These are phyloP conservation scores for Clitarchus hookeri DNA, from an alignment of 2,888 invertebrate species.

Conservation along the genomic window DNA sequence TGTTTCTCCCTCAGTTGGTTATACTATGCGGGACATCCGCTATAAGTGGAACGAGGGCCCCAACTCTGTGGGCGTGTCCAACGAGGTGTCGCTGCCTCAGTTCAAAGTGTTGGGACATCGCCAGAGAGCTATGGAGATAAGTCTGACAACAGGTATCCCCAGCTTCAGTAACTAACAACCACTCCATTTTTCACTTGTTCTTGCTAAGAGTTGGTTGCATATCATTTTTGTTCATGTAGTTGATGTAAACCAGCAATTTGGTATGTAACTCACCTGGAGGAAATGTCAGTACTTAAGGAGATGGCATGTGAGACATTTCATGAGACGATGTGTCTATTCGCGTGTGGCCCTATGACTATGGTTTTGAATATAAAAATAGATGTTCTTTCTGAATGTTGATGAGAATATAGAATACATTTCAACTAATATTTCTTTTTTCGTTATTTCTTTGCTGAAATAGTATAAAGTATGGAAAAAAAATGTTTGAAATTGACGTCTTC, in stretches of 20 bases:
- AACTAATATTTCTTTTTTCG: too few species aligned
- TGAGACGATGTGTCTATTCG: background rate
- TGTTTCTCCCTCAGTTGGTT: constrained; percentile 75
- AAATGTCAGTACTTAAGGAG: background rate
- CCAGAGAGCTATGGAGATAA: constrained; percentile 94
- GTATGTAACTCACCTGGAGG: background rate
- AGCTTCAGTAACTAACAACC: background rate
- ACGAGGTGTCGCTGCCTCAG: constrained; percentile 95
- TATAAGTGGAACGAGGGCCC: constrained; percentile 97
- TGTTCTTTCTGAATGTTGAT: too few species aligned
- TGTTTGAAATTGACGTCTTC: too few species aligned
- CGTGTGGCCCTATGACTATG: too few species aligned
- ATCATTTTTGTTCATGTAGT: background rate
- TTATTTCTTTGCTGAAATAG: too few species aligned
- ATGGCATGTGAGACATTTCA: background rate
- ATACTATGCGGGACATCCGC: constrained; percentile 97
- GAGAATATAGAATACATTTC: too few species aligned
- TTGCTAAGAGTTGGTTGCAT: background rate
- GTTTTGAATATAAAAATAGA: too few species aligned
- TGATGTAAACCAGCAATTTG: background rate
- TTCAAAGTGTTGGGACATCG: constrained; percentile 97
- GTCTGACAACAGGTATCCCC: constrained; percentile 94
- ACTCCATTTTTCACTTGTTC: background rate
- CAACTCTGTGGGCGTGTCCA: constrained; percentile 93
- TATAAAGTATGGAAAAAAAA: too few species aligned